Conservation (phyloP, 2,888 invertebrate genomes). For the Eupelmus urozonus region DNA sequence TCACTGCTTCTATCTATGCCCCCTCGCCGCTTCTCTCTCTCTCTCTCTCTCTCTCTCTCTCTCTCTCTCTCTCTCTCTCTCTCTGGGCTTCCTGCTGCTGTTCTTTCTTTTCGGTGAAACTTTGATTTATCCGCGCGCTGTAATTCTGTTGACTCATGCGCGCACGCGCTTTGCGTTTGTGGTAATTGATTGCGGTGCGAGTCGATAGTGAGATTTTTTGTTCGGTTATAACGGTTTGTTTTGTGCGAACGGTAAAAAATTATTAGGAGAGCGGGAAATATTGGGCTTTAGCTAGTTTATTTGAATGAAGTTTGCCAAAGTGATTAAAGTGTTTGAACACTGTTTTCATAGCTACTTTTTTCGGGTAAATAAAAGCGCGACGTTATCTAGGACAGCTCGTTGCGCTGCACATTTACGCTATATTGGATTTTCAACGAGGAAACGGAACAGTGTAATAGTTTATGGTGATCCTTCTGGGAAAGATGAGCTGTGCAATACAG, state of each 20-base stretch:
- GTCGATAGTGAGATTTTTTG: no score
- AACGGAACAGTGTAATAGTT: constrained; percentile 17
- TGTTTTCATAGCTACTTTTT: not conserved
- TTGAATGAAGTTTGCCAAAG: no score
- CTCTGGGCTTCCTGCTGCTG: no score
- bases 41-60: not conserved
- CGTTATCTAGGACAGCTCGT: not conserved
- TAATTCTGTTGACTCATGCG: constrained; percentile 46
- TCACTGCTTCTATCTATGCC: not conserved
- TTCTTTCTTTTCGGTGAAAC: not conserved
- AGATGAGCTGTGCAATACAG: constrained; percentile 7
- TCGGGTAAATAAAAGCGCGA: not conserved
- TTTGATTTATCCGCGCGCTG: constrained; percentile 42
- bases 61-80: not conserved
- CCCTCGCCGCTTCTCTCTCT: constrained; percentile 2
- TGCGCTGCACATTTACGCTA: not conserved
- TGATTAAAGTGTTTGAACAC: not conserved
- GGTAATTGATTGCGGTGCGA: constrained; percentile 32
- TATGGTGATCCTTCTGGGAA: not conserved
- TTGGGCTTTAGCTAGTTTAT: no score
- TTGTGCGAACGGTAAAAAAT: no score
- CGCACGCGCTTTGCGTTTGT: no score
- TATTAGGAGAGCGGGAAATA: no score
- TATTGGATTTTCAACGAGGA: constrained; percentile 33
- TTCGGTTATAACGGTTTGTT: no score